phyloP scores from a whole-genome alignment of 2,888 invertebrate genomes.

The Apocheima hispidaria region DNA sequence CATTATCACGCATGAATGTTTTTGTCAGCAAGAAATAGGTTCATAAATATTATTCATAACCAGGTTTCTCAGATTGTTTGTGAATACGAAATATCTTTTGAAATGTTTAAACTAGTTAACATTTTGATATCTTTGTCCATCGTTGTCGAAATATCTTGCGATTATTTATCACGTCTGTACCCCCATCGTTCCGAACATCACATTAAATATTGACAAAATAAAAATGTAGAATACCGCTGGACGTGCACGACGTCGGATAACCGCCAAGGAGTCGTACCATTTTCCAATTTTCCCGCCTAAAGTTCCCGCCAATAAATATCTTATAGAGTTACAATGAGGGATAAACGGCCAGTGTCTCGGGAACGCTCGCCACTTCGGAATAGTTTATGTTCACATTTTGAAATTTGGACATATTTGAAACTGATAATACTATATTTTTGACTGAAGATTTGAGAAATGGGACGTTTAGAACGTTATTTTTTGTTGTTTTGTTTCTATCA shows the following conservation, averaged over 20 bases:
- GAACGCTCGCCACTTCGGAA: constrained; percentile 64
- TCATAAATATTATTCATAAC: too few species aligned
- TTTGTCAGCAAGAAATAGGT: too few species aligned
- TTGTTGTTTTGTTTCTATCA: too few species aligned
- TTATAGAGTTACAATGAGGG: constrained; percentile 84
- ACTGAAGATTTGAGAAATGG: not conserved
- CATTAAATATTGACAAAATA: constrained; percentile 86
- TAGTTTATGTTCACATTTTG: constrained; percentile 30
- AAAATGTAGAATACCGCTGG: constrained; percentile 81
- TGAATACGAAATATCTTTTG: too few species aligned
- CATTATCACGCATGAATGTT: too few species aligned
- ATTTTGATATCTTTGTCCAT: not conserved
- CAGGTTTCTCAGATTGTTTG: too few species aligned
- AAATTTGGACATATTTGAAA: constrained; percentile 27
- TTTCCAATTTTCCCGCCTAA: constrained; percentile 57
- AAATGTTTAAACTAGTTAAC: too few species aligned
- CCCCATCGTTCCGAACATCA: constrained; percentile 56
- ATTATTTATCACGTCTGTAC: constrained; percentile 37
- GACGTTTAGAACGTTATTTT: too few species aligned
- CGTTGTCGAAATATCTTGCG: constrained; percentile 37
- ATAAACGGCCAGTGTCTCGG: constrained; percentile 66
- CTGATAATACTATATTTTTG: constrained; percentile 17
- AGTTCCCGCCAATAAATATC: constrained; percentile 82
- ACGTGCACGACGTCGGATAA: constrained; percentile 69
- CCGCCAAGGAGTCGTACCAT: constrained; percentile 79